phyloP scores from a whole-genome alignment of 2,797 vertebrate genomes.

The Gallinago solitaria region DNA sequence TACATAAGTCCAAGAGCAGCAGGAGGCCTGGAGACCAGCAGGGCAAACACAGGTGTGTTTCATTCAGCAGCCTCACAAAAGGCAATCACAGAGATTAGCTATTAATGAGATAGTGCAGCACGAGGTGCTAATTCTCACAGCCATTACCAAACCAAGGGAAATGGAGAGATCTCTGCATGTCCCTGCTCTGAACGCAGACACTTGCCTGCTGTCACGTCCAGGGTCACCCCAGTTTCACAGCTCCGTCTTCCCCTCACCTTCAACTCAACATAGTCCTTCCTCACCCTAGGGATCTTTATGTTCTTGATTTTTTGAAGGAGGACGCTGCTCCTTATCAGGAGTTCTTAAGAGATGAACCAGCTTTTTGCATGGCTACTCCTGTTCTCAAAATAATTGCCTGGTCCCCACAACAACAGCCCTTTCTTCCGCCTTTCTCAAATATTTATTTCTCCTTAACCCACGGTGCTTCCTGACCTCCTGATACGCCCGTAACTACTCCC shows the following conservation, averaged over 20 bases:
- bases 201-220: background rate
- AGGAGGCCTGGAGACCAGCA: background rate
- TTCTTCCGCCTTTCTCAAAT: background rate
- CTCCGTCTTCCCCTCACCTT: background rate
- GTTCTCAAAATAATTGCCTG: background rate
- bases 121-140: background rate
- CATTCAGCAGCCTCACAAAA: background rate
- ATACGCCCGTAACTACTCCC: background rate
- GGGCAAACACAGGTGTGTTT: constrained; percentile 15
- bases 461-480: background rate
- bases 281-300: background rate
- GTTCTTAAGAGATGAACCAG: background rate
- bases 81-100: background rate
- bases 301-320: background rate
- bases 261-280: background rate
- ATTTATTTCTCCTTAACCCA: background rate
- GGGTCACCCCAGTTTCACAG: background rate
- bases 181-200: accelerated
- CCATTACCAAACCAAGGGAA: background rate
- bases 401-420: background rate
- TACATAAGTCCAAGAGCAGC: background rate
- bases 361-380: background rate
- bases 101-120: background rate
- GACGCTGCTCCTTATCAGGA: accelerated
- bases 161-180: accelerated